Base-by-base conservation (phyloP, 2,797 vertebrate genomes). In the Ctenopoma multispine region DNA sequence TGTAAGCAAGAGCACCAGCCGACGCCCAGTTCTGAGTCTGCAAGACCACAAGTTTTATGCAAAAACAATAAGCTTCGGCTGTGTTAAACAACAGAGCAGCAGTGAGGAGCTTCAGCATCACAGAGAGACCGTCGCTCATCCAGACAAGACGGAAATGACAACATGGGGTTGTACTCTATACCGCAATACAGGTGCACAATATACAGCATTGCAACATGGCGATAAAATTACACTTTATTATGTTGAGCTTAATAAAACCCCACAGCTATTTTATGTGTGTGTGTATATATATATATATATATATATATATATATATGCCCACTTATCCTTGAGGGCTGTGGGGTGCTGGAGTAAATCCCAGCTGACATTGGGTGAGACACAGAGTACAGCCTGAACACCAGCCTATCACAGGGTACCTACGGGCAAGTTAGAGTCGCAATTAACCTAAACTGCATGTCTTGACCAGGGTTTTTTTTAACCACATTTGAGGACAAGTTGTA, bases 21-120 rank as follows among this genome's bases (percentile, higher is more conserved):
- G 46, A 82, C 79, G 75, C 85, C 88, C 84, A 83, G 79, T 12
- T 75, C 75, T 59, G 69, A 80, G 63, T 63, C 27, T 2, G 63
- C 55, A 57, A 21, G 69, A 77, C 20, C 49, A 4, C 60, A 2
- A 73, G 43, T 72, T 66, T 70, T 53, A 62, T 65, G 73, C 46
- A 60, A 66, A 41, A 50, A 56, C 69, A 59, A 64, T 72, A 68
- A 50, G 68, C 72, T 69, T 73, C 66, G 53, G 70, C 29, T 66
- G 40, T 18, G 7, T 34, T 13, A 46, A 66, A 77, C 72, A 57
- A 4, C 54, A 57, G 41, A 55, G 34, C 7, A 63, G 49, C 72
- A 69, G 71, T 59, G 38, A 24, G 51, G 36, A 40, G 75, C 44
- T 24, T 50, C 74, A 1, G 56, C 8, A 27, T 59, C 66, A 51